Evolutionary conservation across 1,140 invertebrate genomes (phyloP), one percentile per base, ranked within the genome.

Genomic region (Trichogramma pretiosum): DNA sequence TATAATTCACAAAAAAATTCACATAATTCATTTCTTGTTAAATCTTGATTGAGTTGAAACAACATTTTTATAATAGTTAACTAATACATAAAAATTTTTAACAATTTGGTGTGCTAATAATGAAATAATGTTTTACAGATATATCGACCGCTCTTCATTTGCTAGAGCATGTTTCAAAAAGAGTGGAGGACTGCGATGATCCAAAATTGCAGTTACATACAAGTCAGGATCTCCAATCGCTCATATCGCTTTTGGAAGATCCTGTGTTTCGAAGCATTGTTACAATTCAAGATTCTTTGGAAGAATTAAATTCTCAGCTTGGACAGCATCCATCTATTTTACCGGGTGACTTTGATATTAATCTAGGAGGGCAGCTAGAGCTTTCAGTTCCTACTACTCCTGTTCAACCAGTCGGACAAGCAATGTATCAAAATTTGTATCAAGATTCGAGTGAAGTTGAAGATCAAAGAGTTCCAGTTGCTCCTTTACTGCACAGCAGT

Each of bases 261-360:
- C 93, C 93, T 8, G 84, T 96, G 28, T 87, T 98, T 60, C 79
- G 85, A 46, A 89, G 87, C 60, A 89, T 96, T 58, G 83, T 92
- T n/a, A 89, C 86, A 35, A 81, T 97, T 53, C 89, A 91, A 73
- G 89, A 91, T 66, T 90, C 88, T 1, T 68, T 91, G 28, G 78
- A 76, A 26, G 84, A 90, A 68, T 67, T 92, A 41, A 87, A 88
- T 41, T 79, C 77, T 28, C 87, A 91, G 67, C 73, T 92, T 32
- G 78, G 78, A 32, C 84, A 89, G 58, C 90, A 94, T 74, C 91
- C 91, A 10, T 93, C 89, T 13, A 91, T 93, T 60, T 68, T 93
- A 46, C 89, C 91, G 35, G 83, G 84, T 24, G 90, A 95, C 67
- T 93, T 95, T 74, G 89, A 94, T 67, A 89, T 95, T 33, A 83